Conservation (phyloP, 2,113 vertebrate genomes). For the Xiphorhynchus elegans region DNA sequence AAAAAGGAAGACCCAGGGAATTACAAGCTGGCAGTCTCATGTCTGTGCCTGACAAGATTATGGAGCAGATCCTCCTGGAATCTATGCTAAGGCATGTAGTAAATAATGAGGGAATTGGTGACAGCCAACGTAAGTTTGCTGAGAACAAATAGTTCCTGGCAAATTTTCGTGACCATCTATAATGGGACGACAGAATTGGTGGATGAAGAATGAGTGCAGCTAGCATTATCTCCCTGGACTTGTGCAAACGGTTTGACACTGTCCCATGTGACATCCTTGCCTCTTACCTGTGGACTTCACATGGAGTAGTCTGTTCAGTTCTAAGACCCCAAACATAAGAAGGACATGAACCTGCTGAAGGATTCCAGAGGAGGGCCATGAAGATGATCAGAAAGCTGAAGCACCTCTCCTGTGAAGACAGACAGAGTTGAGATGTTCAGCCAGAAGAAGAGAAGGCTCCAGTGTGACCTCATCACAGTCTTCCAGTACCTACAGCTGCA, state of each 20-base stretch:
- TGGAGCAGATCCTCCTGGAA: not conserved
- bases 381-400: not conserved
- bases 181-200: accelerated
- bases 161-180: not conserved
- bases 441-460: not conserved
- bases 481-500: not conserved
- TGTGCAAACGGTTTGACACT: not conserved
- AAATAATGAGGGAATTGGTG: not conserved
- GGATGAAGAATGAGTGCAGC: not conserved
- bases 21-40: not conserved
- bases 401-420: not conserved
- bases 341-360: not conserved
- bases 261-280: not conserved
- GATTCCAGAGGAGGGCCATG: not conserved
- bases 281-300: not conserved
- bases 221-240: not conserved
- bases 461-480: no score
- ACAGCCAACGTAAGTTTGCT: not conserved
- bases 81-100: not conserved
- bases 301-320: not conserved
- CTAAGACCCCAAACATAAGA: not conserved
- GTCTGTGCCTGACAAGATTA: not conserved
- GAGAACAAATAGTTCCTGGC: not conserved
- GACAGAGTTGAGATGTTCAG: not conserved
- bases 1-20: not conserved